These are phyloP conservation scores for Agrotis segetum DNA, from an alignment of 2,888 invertebrate genomes.

Conservation along the genomic window DNA sequence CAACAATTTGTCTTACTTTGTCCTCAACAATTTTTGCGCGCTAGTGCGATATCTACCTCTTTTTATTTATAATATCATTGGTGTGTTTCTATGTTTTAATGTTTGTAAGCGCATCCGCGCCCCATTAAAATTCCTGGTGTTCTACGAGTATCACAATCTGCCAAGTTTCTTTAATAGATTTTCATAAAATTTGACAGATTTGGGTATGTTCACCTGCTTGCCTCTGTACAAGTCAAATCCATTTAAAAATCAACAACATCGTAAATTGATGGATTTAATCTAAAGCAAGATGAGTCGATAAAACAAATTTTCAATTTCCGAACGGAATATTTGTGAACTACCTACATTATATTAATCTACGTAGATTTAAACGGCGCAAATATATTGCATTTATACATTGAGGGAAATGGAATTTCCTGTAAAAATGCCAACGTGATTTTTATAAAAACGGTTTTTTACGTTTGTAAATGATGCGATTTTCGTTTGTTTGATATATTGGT, in stretches of 20 bases:
- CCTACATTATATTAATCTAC: conserved; percentile 5
- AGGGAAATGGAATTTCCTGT: conserved; percentile 60
- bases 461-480: conserved; percentile 30
- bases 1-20: no score
- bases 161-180: no score
- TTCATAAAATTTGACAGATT: no score
- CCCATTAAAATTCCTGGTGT: no score
- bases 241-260: conserved; percentile 19
- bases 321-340: conserved; percentile 40
- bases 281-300: conserved; percentile 35
- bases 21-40: no score
- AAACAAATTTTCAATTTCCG: conserved; percentile 48
- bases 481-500: conserved; percentile 32
- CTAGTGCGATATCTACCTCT: no score
- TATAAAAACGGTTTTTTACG: conserved; percentile 20
- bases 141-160: no score
- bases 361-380: conserved; percentile 6
- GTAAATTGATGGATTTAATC: conserved; percentile 34
- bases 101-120: no score
- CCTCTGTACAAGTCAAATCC: background rate
- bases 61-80: no score
- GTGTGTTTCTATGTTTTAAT: no score
- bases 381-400: conserved; percentile 35
- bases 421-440: conserved; percentile 42
- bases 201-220: no score